Conservation (phyloP, 2,797 vertebrate genomes). For the Chaenodraco wilsoni region DNA sequence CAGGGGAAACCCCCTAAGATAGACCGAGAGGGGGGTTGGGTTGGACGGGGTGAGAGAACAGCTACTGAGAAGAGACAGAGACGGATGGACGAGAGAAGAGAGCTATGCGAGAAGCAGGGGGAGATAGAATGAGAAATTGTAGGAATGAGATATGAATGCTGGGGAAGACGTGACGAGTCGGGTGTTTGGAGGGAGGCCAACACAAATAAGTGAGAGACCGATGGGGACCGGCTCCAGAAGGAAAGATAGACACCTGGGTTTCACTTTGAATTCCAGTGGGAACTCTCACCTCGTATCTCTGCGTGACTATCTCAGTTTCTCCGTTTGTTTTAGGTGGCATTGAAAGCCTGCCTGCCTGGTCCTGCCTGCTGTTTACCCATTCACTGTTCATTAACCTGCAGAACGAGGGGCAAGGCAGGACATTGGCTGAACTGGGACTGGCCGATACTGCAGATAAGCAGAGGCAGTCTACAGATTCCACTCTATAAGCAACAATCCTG, state of each 20-base stretch:
- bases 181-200: conserved; percentile 4
- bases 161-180: background rate
- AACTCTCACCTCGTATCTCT: conserved; percentile 23
- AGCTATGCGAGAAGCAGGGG: conserved; percentile 11
- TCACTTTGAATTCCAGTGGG: conserved; percentile 22
- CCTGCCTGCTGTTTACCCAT: conserved; percentile 48
- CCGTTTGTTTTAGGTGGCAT: background rate
- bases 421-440: background rate
- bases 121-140: conserved; percentile 29
- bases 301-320: background rate
- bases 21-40: background rate
- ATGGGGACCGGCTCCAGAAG: background rate
- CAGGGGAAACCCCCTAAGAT: conserved; percentile 9
- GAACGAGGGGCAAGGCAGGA: conserved; percentile 6
- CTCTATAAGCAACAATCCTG: conserved; percentile 5
- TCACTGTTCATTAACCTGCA: conserved; percentile 63
- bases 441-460: conserved; percentile 56
- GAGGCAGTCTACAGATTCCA: conserved; percentile 11
- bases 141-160: conserved; percentile 40
- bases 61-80: conserved; percentile 31
- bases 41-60: background rate
- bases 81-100: conserved; percentile 37
- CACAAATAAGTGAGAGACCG: conserved; percentile 12
- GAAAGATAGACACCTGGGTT: conserved; percentile 31
- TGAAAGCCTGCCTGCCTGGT: conserved; percentile 6